These are phyloP conservation scores for Diloba caeruleocephala DNA, from an alignment of 2,888 invertebrate genomes.

Conservation along the genomic window DNA sequence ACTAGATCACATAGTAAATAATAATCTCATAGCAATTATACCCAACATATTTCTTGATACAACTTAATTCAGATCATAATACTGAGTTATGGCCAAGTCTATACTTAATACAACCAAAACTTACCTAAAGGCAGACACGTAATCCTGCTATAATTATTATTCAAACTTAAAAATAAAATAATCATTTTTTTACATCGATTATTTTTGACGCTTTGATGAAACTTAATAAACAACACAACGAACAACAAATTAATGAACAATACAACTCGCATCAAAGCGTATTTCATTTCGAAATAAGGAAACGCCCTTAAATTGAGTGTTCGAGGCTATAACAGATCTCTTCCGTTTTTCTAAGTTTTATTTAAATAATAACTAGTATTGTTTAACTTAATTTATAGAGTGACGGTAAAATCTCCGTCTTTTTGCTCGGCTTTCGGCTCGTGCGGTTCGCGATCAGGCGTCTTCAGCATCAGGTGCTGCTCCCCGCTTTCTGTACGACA, in stretches of 20 bases:
- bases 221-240: conserved; percentile 11
- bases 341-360: conserved; percentile 1
- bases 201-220: conserved; percentile 18
- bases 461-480: conserved; percentile 76
- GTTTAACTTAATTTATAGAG: conserved; percentile 63
- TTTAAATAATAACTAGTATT: background rate
- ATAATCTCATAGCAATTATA: conserved; percentile 33
- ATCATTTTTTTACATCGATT: conserved; percentile 8
- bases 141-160: conserved; percentile 4
- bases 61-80: conserved; percentile 18
- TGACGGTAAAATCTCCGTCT: conserved; percentile 84
- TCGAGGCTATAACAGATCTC: conserved; percentile 21
- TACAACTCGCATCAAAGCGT: background rate
- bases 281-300: conserved; percentile 13
- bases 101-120: background rate
- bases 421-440: conserved; percentile 79
- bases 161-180: conserved; percentile 3
- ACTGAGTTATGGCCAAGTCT: conserved; percentile 5
- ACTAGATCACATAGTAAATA: conserved; percentile 11
- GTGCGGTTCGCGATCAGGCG: conserved; percentile 71
- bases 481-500: conserved; percentile 84
- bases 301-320: background rate
- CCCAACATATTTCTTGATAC: conserved; percentile 17
- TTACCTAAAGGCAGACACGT: background rate
- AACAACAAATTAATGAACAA: too few species aligned